These are phyloP conservation scores for Simalia tracyae DNA, from an alignment of 2,797 vertebrate species.

Conservation along the genomic window DNA sequence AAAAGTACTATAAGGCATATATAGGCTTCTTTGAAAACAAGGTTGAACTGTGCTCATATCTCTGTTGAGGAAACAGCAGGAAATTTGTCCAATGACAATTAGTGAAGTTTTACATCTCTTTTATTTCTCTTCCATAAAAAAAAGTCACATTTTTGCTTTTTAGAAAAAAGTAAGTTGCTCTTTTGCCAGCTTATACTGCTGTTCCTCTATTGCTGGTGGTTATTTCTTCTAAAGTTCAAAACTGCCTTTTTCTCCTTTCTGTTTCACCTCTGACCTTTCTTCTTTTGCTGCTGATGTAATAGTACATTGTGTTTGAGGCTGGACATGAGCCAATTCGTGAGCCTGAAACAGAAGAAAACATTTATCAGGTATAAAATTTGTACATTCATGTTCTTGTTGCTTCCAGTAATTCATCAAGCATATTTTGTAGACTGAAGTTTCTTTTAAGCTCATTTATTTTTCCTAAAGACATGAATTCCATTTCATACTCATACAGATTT, in stretches of 20 bases:
- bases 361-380: slow-evolving; percentile 94
- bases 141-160: slow-evolving; percentile 43
- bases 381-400: slow-evolving; percentile 56
- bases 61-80: slow-evolving; percentile 53
- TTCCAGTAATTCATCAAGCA: slow-evolving; percentile 33
- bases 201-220: slow-evolving; percentile 66
- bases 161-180: slow-evolving; percentile 22
- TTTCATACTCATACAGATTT: slow-evolving; percentile 51
- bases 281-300: slow-evolving; percentile 84
- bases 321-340: slow-evolving; percentile 99
- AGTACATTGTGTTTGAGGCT: slow-evolving; percentile 99
- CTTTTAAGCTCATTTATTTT: slow-evolving; percentile 53
- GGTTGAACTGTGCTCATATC: slow-evolving; percentile 26
- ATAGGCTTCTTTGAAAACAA: slow-evolving; percentile 48
- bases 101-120: slow-evolving; percentile 39
- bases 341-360: slow-evolving; percentile 96
- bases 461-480: slow-evolving; percentile 43
- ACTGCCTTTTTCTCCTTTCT: slow-evolving; percentile 80
- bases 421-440: slow-evolving; percentile 51
- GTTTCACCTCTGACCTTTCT: slow-evolving; percentile 81
- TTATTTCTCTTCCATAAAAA: slow-evolving; percentile 43
- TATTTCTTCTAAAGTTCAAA: slow-evolving; percentile 72
- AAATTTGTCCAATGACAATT: slow-evolving; percentile 48
- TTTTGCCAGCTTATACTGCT: slow-evolving; percentile 64
- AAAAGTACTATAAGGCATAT: slow-evolving; percentile 16